These are phyloP conservation scores for Cheilosia soror DNA, from an alignment of 2,888 invertebrate genomes.

Conservation along the genomic window DNA sequence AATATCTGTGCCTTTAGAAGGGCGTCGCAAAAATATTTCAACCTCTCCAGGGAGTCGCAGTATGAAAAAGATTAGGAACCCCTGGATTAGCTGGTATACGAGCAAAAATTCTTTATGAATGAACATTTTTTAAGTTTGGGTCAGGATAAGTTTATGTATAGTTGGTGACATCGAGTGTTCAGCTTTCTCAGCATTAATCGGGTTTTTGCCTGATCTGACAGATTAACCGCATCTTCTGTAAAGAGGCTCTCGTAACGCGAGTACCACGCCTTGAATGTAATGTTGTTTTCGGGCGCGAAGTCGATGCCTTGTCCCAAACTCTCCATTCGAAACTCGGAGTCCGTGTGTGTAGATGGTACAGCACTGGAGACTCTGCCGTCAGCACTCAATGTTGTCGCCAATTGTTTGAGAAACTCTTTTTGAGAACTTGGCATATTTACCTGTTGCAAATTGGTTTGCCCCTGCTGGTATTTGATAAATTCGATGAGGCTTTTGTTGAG, in stretches of 20 bases:
- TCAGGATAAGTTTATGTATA: no score
- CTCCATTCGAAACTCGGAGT: neutral
- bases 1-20: no score
- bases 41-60: no score
- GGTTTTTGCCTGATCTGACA: neutral
- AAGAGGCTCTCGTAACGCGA: conserved; percentile 2
- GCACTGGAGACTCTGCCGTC: neutral
- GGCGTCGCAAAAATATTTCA: no score
- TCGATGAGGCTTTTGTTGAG: neutral
- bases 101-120: no score
- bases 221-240: conserved; percentile 1
- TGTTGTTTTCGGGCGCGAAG: neutral
- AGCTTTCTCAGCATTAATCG: neutral
- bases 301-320: neutral
- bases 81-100: no score
- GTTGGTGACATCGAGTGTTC: neutral
- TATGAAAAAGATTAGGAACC: no score
- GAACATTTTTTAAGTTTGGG: no score
- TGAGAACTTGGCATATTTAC: neutral
- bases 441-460: conserved; percentile 6
- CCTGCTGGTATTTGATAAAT: conserved; percentile 7
- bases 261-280: neutral
- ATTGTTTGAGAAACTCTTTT: neutral
- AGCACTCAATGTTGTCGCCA: neutral
- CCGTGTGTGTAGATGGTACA: neutral